phyloP scores from a whole-genome alignment of 2,888 invertebrate genomes.

The Drosophila lutescens region DNA sequence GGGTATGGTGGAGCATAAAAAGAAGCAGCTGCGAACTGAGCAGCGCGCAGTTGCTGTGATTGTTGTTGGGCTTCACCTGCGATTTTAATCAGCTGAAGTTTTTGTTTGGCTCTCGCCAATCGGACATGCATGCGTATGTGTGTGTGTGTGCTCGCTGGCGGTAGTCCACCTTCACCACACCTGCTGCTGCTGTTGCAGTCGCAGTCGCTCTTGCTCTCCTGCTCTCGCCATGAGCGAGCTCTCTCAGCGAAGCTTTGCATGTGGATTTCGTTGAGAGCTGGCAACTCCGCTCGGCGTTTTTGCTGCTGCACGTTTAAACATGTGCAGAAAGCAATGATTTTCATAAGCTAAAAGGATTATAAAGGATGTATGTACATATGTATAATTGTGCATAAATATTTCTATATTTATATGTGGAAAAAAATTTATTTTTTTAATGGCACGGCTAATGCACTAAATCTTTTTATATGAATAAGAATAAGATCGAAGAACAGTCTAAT shows the following conservation, averaged over 20 bases:
- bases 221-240: conserved; percentile 3
- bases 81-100: conserved; percentile 73
- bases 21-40: conserved; percentile 16
- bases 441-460: not conserved
- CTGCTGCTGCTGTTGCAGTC: conserved; percentile 58
- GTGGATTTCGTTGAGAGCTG: conserved; percentile 41
- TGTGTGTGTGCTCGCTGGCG: conserved; percentile 15
- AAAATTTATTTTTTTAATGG: too few species aligned
- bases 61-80: conserved; percentile 62
- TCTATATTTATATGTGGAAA: too few species aligned
- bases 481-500: too few species aligned
- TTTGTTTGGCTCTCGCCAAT: conserved; percentile 36
- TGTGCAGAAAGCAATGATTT: not conserved
- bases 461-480: not conserved
- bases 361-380: too few species aligned
- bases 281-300: conserved; percentile 51
- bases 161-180: conserved; percentile 69
- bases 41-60: conserved; percentile 13
- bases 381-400: too few species aligned
- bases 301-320: conserved; percentile 18
- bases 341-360: not conserved
- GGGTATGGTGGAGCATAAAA: not conserved
- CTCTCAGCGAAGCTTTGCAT: conserved; percentile 26
- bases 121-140: not conserved
- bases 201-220: conserved; percentile 3